Evolutionary conservation across 2,888 invertebrate species (phyloP).

Genomic region (Latrodectus elegans): DNA sequence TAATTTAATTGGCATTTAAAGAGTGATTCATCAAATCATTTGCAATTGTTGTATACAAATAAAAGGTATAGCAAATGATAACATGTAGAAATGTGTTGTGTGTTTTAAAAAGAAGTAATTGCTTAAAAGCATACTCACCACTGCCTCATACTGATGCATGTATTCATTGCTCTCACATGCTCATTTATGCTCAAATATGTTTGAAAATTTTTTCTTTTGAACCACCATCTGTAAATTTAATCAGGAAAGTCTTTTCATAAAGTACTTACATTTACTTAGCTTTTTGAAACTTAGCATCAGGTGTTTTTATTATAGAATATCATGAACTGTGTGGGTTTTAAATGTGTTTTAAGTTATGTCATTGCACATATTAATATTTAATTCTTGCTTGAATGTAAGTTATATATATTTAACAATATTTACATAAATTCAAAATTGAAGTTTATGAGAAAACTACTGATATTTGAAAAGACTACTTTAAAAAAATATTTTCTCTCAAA

Average conservation of each 20-base stretch:
- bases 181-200: slow-evolving; percentile 41
- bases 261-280: slow-evolving; percentile 7
- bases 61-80: too few relatives aligned
- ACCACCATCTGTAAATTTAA: too few relatives aligned
- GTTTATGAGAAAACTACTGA: neutral
- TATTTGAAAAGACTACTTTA: neutral
- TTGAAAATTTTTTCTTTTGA: too few relatives aligned
- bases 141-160: slow-evolving; percentile 1
- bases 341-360: neutral
- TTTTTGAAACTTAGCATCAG: neutral
- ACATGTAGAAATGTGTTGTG: neutral
- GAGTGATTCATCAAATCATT: too few relatives aligned
- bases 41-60: too few relatives aligned
- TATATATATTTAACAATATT: neutral
- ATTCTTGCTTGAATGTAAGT: neutral
- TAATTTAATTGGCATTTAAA: too few relatives aligned
- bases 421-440: neutral
- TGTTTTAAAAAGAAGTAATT: neutral
- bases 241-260: too few relatives aligned
- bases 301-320: neutral
- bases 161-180: slow-evolving; percentile 26
- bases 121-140: neutral
- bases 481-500: neutral
- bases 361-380: neutral
- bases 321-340: neutral